These are phyloP conservation scores for Eristalis intricaria DNA, from an alignment of 2,888 invertebrate genomes.

Conservation along the genomic window DNA sequence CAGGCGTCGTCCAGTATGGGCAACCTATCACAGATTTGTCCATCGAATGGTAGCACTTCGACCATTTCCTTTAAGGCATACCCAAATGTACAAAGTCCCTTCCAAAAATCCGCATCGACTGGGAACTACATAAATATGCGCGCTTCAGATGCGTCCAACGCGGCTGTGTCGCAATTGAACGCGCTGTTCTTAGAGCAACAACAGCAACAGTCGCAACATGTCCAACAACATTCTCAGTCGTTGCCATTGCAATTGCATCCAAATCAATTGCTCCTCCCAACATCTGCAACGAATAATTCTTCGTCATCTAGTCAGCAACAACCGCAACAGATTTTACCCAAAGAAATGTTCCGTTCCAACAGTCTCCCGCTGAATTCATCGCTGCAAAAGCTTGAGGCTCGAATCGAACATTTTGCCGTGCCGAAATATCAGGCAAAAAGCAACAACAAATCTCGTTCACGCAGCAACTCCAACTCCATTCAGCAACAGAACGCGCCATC, in stretches of 20 bases:
- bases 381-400: constrained; percentile 78
- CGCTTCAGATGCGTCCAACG: constrained; percentile 35
- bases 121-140: constrained; percentile 78
- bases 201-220: constrained; percentile 73
- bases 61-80: constrained; percentile 78
- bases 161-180: constrained; percentile 49
- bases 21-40: constrained; percentile 47
- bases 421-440: constrained; percentile 79
- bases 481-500: constrained; percentile 76
- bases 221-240: constrained; percentile 70
- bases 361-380: constrained; percentile 85
- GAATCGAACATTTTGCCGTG: constrained; percentile 78
- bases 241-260: constrained; percentile 60
- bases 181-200: constrained; percentile 48
- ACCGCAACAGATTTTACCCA: constrained; percentile 75
- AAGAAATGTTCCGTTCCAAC: constrained; percentile 85
- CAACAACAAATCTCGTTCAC: constrained; percentile 77
- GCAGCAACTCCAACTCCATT: constrained; percentile 81
- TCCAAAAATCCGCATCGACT: constrained; percentile 79
- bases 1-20: constrained; percentile 26
- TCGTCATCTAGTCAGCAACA: constrained; percentile 73
- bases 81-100: constrained; percentile 74
- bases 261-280: constrained; percentile 63
- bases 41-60: constrained; percentile 53
- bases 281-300: constrained; percentile 10